Evolutionary conservation across 2,113 vertebrate genomes (phyloP).

Genomic region (Syngnathus floridae): DNA sequence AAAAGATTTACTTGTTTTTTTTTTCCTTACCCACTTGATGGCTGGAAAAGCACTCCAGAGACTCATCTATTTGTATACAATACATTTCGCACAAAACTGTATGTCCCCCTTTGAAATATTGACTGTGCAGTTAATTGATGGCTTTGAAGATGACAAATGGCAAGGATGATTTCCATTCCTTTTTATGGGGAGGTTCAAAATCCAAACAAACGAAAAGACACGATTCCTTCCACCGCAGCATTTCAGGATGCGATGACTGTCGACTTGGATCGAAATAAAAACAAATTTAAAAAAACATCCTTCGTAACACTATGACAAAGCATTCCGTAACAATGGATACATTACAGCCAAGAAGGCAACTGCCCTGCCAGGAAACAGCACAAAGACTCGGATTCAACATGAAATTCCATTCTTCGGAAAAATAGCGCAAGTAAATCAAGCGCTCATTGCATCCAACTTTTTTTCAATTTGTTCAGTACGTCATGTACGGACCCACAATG

Average conservation of each 20-base stretch:
- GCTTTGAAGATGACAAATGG: not conserved
- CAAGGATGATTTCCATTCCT: not conserved
- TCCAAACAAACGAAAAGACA: not conserved
- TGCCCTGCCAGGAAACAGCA: slow-evolving; percentile 21
- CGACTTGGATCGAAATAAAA: slow-evolving; percentile 11
- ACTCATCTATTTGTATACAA: not conserved
- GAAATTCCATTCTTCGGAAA: slow-evolving; percentile 4
- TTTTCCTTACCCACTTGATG: not conserved
- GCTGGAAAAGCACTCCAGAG: not conserved
- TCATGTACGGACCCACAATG: not conserved
- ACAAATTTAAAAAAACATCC: not conserved
- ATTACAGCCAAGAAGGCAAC: slow-evolving; percentile 26
- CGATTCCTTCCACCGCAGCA: slow-evolving; percentile 8
- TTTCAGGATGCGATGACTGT: slow-evolving; percentile 40
- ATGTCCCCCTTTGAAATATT: not conserved
- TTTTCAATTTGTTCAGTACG: slow-evolving; percentile 1
- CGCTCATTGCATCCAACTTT: not conserved
- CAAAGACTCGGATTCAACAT: slow-evolving; percentile 1
- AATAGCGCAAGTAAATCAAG: slow-evolving; percentile 5
- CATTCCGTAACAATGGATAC: slow-evolving; percentile 46
- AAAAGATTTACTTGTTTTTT: not conserved
- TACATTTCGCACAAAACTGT: not conserved
- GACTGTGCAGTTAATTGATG: not conserved
- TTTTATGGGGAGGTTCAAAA: not conserved
- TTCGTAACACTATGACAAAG: slow-evolving; percentile 13